Base-by-base conservation (phyloP, 2,888 invertebrate genomes). In the Agriopis marginaria region DNA sequence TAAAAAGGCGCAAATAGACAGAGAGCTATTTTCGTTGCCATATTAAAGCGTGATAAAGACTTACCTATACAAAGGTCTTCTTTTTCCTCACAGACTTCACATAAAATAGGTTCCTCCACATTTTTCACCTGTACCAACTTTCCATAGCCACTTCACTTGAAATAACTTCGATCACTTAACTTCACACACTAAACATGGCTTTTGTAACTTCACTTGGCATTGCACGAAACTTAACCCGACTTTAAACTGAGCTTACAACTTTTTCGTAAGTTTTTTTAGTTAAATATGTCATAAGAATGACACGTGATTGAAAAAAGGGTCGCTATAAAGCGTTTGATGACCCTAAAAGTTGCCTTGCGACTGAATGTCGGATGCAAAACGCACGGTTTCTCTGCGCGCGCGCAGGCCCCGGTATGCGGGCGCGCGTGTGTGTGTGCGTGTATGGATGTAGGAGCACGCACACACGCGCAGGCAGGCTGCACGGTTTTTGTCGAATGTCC, bases 401-500 rank as follows among this genome's bases (percentile, higher is more conserved):
- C 89, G 91, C 82, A 68, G 65, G 67, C 77, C 86, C 86, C 88
- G 93, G 92, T 92, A 93, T 93, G 93, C 91, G 91, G 80, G 68
- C 50, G 53, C 3, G 3, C 81, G 84, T 89, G 86, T 87, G 91
- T 73, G 88, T 78, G 82, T 42, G 68, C 75, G 71, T 63, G 62
- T 66, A 53, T 32, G 63, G 60, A 68, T 59, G 32, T 40, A 8
- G 23, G 58, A n/a, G 78, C 80, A 77, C 86, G 79, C 91, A 88
- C 86, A 84, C 83, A 72, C 12, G 50, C 49, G 58, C 51, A 69
- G 60, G 78, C 81, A 89, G 88, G 89, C 89, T 91, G 92, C 92
- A 92, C 89, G 92, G 92, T 94, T 94, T 94, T 94, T 94, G 93
- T 94, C 89, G 89, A 93, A 77, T 94, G 93, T 93, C 93, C 93